These are phyloP conservation scores for Micromesistius poutassou DNA, from an alignment of 2,797 vertebrate species.

Conservation along the genomic window DNA sequence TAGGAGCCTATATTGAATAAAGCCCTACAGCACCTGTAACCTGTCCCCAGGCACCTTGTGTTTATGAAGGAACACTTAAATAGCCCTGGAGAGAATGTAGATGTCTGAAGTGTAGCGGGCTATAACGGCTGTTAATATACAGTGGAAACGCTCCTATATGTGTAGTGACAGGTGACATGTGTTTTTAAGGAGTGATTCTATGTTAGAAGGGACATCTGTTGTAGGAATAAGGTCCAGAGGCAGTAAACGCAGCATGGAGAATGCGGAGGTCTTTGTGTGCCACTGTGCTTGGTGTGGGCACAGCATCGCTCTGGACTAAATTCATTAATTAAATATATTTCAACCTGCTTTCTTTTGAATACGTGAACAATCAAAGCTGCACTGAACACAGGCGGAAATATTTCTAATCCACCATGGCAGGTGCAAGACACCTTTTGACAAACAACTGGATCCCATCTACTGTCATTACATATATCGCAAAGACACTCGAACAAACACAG, in stretches of 20 bases:
- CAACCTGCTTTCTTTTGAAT: not conserved
- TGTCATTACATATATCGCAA: too few species aligned
- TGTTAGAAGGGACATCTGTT: not conserved
- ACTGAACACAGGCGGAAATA: not conserved
- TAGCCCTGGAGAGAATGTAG: not conserved
- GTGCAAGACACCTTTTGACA: not conserved
- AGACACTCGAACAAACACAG: not conserved
- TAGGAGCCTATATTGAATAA: not conserved
- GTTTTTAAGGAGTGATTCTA: not conserved
- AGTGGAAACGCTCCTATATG: not conserved
- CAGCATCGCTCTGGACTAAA: not conserved
- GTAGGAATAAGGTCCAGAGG: not conserved
- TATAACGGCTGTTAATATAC: not conserved
- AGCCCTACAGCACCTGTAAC: not conserved
- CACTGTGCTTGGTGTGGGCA: not conserved
- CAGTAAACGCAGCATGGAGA: not conserved
- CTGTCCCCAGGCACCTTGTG: not conserved
- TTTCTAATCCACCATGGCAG: not conserved
- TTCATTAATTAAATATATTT: not conserved
- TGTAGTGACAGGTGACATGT: not conserved
- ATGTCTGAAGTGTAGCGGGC: not conserved
- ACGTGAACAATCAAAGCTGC: not conserved
- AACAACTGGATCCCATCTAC: not conserved
- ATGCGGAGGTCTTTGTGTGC: not conserved
- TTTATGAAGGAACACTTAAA: not conserved